Conservation (phyloP, 2,888 invertebrate genomes). For the Melinaea marsaeus region DNA sequence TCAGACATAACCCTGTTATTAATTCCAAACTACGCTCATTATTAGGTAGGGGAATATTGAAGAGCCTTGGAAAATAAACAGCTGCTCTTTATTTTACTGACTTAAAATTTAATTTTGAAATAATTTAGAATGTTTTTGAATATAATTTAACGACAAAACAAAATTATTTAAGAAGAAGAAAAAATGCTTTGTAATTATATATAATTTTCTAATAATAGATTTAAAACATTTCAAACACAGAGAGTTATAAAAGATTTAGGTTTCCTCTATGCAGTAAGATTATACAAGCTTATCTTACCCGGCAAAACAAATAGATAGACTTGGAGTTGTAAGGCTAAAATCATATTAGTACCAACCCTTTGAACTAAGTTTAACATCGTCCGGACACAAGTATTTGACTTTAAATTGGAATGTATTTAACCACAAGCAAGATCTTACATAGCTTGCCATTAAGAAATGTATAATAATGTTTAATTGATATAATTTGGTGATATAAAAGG, state of each 20-base stretch:
- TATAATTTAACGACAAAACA: background rate
- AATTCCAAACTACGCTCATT: conserved; percentile 18
- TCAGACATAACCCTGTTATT: conserved; percentile 20
- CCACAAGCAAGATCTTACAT: background rate
- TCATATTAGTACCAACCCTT: conserved; percentile 3
- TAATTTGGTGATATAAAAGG: no score
- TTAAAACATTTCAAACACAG: no score
- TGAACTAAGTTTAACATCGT: background rate
- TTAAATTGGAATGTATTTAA: background rate
- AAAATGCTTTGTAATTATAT: no score
- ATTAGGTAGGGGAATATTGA: conserved; percentile 18
- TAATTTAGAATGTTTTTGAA: background rate
- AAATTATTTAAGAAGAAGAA: no score
- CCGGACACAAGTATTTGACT: background rate
- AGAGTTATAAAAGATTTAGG: background rate
- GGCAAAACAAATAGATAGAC: conserved; percentile 5
- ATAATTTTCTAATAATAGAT: no score
- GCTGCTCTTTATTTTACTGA: conserved; percentile 10
- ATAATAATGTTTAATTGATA: no score
- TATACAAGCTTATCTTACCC: background rate
- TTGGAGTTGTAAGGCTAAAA: conserved; percentile 3
- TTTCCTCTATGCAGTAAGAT: background rate
- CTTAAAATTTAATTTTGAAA: background rate
- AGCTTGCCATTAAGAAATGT: no score
- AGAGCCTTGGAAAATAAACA: conserved; percentile 13